These are phyloP conservation scores for Willowsia nigromaculata DNA, from an alignment of 2,888 invertebrate species.

Conservation along the genomic window DNA sequence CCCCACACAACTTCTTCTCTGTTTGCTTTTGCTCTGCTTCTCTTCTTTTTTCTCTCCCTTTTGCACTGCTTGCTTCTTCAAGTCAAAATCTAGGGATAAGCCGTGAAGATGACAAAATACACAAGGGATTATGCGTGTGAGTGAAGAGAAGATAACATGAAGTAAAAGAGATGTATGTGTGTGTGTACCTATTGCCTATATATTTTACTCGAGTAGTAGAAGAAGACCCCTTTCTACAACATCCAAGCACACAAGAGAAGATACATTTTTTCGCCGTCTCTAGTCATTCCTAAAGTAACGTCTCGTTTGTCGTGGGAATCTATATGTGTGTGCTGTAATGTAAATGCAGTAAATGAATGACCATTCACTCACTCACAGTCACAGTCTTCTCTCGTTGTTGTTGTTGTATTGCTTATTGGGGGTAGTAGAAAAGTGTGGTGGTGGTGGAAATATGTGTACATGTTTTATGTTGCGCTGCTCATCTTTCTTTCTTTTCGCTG, in stretches of 20 bases:
- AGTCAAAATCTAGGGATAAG: constrained; percentile 63
- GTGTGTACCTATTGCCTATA: neutral
- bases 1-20: constrained; percentile 4
- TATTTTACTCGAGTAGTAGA: neutral
- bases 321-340: neutral
- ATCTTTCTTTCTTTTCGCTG: constrained; percentile 39
- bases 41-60: constrained; percentile 1
- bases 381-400: neutral
- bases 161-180: constrained; percentile 26
- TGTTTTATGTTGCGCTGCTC: neutral
- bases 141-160: neutral
- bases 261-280: constrained; percentile 2
- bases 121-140: constrained; percentile 70
- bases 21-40: constrained; percentile 23
- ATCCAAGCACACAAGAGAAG: neutral
- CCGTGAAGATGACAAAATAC: constrained; percentile 68
- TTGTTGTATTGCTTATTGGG: neutral
- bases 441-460: neutral
- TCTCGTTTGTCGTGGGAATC: constrained; percentile 7
- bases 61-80: neutral
- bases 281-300: neutral
- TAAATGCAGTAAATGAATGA: constrained; percentile 30
- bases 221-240: constrained; percentile 1
- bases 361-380: neutral
- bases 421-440: neutral